Evolutionary conservation across 1,140 invertebrate genomes (phyloP).

Genomic region (roundworm (Caenorhabditis elegans)): WBcel235 BX284604.4:11803501-11804000

Average conservation of each 20-base stretch:
- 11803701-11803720: conserved; percentile 45
- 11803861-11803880: conserved; percentile 11
- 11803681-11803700: conserved; percentile 47
- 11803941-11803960: conserved; percentile 1
- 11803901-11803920: neutral
- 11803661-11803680: conserved; percentile 46
- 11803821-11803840: conserved; percentile 38
- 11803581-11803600: conserved; percentile 27
- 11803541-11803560: neutral
- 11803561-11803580: conserved; percentile 33
- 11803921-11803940: conserved; percentile 15
- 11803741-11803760: neutral
- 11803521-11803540: neutral
- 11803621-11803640: conserved; percentile 47
- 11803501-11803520: conserved; percentile 13
- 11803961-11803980: neutral
- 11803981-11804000: neutral
- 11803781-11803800: conserved; percentile 49
- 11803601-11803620: neutral
- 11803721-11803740: neutral
- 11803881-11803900: neutral
- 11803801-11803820: conserved; percentile 44
- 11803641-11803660: conserved; percentile 48
- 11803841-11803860: conserved; percentile 40
- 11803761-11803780: conserved; percentile 45